Conservation (phyloP, 2,888 invertebrate species). For the Parnassius mnemosyne region DNA sequence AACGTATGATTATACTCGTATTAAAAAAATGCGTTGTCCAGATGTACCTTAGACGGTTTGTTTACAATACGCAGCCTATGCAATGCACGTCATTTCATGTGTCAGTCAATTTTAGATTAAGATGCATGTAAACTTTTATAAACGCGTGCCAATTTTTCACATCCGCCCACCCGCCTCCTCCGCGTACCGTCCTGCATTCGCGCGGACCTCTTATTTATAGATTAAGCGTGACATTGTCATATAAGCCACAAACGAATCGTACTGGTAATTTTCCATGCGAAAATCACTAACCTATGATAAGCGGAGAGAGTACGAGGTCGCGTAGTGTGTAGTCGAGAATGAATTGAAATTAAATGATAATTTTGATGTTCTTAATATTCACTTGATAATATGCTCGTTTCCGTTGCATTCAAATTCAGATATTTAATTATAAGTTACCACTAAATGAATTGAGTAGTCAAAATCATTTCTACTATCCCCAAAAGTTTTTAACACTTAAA, state of each 20-base stretch:
- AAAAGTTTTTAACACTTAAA: too few relatives aligned
- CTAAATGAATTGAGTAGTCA: too few relatives aligned
- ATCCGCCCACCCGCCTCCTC: conserved; percentile 38
- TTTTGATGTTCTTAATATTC: too few relatives aligned
- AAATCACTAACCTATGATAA: conserved; percentile 70
- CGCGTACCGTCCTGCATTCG: conserved; percentile 47
- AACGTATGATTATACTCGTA: too few relatives aligned
- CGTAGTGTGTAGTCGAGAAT: too few relatives aligned
- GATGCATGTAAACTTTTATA: conserved; percentile 41
- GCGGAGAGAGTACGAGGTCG: conserved; percentile 41
- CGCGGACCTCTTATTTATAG: conserved; percentile 53
- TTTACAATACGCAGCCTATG: conserved; percentile 31
- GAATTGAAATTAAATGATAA: too few relatives aligned
- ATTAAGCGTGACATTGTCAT: conserved; percentile 69
- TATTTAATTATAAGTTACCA: too few relatives aligned
- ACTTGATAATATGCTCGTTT: too few relatives aligned
- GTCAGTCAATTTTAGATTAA: conserved; percentile 61
- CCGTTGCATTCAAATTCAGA: too few relatives aligned
- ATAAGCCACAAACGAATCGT: conserved; percentile 54
- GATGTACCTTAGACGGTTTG: background rate
- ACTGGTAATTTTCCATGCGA: conserved; percentile 72
- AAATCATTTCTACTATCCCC: too few relatives aligned
- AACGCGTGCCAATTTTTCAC: conserved; percentile 62
- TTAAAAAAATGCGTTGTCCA: too few relatives aligned
- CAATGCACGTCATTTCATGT: conserved; percentile 43